A percentile compares a stretch with the other conserved stretches of the same genome.
These are phyloP conservation scores for Terrapene triunguis DNA, from an alignment of 2,113 vertebrate species.

Conservation along the genomic window DNA sequence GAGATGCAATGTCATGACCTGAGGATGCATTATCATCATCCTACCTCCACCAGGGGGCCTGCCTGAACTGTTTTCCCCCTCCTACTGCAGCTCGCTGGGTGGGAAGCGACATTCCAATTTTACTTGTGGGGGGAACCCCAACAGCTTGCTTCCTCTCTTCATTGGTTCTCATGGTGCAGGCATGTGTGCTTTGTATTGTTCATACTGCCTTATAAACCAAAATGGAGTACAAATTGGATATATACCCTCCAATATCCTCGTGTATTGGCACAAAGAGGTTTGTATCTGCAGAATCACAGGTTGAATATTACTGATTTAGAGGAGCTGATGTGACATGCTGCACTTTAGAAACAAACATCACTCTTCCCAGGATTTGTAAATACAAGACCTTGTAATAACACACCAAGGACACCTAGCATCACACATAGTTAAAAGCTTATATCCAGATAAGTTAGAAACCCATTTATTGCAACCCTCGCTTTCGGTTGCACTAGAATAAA, in stretches of 20 bases:
- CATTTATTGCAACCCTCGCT: not conserved
- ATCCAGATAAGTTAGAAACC: conserved; percentile 19
- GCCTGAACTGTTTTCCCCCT: not conserved
- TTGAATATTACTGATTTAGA: not conserved
- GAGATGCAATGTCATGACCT: not conserved
- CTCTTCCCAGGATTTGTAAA: not conserved
- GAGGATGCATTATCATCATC: not conserved
- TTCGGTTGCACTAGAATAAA: conserved; percentile 20
- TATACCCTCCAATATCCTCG: not conserved
- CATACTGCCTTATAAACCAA: conserved; percentile 1
- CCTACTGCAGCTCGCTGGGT: not conserved
- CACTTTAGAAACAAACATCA: not conserved
- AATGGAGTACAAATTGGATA: not conserved
- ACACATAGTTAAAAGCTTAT: not conserved
- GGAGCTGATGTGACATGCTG: not conserved
- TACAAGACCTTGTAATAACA: not conserved
- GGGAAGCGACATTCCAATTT: not conserved
- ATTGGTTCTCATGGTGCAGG: fast-evolving
- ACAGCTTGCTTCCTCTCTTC: not conserved
- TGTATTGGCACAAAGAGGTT: conserved; percentile 23
- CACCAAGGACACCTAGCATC: not conserved
- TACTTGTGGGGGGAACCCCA: not conserved
- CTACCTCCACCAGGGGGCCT: not conserved
- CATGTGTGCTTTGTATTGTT: not conserved
- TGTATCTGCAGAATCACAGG: conserved; percentile 15